A percentile compares a stretch with the other conserved stretches of the same genome.
Conservation (phyloP, 2,113 vertebrate genomes). For the Corythornis vintsioides region DNA sequence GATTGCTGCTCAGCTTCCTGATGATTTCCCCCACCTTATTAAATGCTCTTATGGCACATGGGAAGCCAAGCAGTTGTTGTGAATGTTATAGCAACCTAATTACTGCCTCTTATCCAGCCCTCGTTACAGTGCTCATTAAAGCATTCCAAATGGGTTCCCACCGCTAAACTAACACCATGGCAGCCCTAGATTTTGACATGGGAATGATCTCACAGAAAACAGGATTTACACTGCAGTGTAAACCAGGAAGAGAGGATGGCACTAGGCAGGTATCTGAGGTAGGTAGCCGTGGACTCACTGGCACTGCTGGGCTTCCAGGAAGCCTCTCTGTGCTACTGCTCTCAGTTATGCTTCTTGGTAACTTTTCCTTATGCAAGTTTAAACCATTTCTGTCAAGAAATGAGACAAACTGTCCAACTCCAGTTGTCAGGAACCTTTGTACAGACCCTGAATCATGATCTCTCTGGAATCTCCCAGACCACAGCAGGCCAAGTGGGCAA, state of each 20-base stretch:
- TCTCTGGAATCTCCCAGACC: not conserved
- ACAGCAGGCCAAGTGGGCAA: not conserved
- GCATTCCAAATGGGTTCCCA: not conserved
- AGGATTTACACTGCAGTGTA: accelerated
- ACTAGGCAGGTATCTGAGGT: accelerated
- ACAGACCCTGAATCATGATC: accelerated
- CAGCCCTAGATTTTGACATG: not conserved
- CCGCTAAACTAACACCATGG: accelerated
- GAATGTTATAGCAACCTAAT: not conserved
- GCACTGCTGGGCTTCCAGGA: not conserved
- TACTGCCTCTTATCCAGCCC: not conserved
- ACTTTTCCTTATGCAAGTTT: not conserved
- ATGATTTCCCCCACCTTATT: not conserved
- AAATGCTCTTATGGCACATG: not conserved
- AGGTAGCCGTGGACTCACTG: not conserved
- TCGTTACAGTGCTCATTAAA: not conserved
- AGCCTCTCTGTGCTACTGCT: not conserved
- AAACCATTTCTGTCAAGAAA: not conserved
- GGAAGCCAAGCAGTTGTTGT: not conserved
- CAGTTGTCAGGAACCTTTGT: not conserved
- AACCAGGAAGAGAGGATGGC: not conserved
- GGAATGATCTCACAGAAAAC: not conserved
- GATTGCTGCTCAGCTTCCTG: not conserved
- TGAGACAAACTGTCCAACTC: not conserved
- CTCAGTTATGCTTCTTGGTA: not conserved